Evolutionary conservation across 2,113 vertebrate genomes (phyloP).

Genomic region (Aspidoscelis tigris): DNA sequence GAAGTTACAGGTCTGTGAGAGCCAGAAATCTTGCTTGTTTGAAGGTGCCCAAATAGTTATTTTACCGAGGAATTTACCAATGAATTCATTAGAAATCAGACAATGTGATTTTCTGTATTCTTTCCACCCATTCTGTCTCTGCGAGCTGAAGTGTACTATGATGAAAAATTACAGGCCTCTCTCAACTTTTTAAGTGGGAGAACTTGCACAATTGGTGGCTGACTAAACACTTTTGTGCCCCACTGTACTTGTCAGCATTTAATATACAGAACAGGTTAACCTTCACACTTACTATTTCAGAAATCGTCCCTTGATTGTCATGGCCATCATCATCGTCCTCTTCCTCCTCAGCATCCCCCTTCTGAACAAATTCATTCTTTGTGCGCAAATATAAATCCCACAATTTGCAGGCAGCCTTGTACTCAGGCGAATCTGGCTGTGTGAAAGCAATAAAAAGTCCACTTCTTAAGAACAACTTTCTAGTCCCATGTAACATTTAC

Average conservation of each 20-base stretch:
- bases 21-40: too few species aligned
- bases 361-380: slow-evolving; percentile 97
- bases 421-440: slow-evolving; percentile 92
- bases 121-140: too few species aligned
- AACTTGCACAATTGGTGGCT: too few species aligned
- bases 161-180: too few species aligned
- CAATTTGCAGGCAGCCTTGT: slow-evolving; percentile 93
- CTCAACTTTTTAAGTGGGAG: too few species aligned
- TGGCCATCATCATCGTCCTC: slow-evolving; percentile 92
- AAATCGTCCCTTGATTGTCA: slow-evolving; percentile 83
- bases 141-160: too few species aligned
- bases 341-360: slow-evolving; percentile 92
- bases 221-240: too few species aligned
- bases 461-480: background rate
- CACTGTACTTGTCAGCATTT: background rate
- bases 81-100: too few species aligned
- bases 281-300: slow-evolving; percentile 88
- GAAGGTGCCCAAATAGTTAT: too few species aligned
- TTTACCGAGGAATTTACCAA: too few species aligned
- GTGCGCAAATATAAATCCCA: slow-evolving; percentile 97
- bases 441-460: slow-evolving; percentile 39
- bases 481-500: slow-evolving; percentile 1
- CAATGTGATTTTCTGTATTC: too few species aligned
- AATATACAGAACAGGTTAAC: background rate
- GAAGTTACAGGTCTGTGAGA: too few species aligned